Evolutionary conservation across 2,797 vertebrate species (phyloP).

Genomic region (Parauchenoglanis ngamensis): DNA sequence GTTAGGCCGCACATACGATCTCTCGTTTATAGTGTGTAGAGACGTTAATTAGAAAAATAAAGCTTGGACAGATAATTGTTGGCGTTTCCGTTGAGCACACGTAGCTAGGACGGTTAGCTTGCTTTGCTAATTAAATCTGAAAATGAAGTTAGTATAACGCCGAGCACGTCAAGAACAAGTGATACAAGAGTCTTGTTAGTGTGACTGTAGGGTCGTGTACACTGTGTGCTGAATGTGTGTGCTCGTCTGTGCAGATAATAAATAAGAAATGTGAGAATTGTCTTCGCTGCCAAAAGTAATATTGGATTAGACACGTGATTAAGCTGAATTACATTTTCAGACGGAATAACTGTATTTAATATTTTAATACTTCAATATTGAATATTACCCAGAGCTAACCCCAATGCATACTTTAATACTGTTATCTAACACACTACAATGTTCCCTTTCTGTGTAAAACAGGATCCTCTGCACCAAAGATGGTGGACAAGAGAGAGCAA

Average conservation of each 20-base stretch:
- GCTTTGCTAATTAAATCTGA: not conserved
- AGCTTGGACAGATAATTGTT: not conserved
- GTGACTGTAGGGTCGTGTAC: not conserved
- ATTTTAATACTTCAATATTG: constrained; percentile 14
- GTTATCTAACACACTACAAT: not conserved
- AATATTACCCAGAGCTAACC: constrained; percentile 9
- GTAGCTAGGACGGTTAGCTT: not conserved
- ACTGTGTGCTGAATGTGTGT: not conserved
- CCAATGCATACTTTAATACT: not conserved
- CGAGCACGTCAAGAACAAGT: not conserved
- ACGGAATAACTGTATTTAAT: constrained; percentile 12
- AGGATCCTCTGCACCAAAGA: constrained; percentile 2
- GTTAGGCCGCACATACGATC: not conserved
- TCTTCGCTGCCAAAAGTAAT: not conserved
- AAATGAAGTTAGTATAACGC: not conserved
- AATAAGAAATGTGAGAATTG: not conserved
- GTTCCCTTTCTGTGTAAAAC: constrained; percentile 9
- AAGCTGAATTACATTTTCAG: not conserved
- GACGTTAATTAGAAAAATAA: not conserved
- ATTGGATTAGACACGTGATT: not conserved
- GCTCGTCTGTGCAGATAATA: not conserved
- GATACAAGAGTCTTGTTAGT: not conserved
- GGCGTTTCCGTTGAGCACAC: not conserved
- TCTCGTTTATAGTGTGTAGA: not conserved
- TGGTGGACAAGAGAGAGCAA: not conserved